Conservation (phyloP, 2,888 invertebrate genomes). For the Phyllotreta cruciferae region DNA sequence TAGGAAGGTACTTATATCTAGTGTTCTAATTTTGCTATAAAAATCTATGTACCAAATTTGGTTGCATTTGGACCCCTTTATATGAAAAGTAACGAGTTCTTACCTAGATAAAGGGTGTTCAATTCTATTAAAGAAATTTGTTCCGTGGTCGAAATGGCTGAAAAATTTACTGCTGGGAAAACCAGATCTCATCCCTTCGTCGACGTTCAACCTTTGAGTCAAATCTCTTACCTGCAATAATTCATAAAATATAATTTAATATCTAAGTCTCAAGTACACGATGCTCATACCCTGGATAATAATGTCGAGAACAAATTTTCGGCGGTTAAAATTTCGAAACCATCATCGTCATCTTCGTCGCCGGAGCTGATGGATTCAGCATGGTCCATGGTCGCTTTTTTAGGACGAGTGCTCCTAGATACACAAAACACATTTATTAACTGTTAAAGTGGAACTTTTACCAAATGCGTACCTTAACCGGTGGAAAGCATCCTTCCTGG, state of each 20-base stretch:
- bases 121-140: slow-evolving; percentile 60
- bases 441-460: slow-evolving; percentile 2
- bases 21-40: too few species aligned
- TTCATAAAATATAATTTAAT: too few species aligned
- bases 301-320: slow-evolving; percentile 90
- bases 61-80: background rate
- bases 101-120: slow-evolving; percentile 62
- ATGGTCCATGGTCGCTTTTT: slow-evolving; percentile 69
- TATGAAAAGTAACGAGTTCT: slow-evolving; percentile 28
- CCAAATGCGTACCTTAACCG: slow-evolving; percentile 65
- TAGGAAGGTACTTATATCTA: too few species aligned
- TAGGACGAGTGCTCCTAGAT: slow-evolving; percentile 72
- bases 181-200: slow-evolving; percentile 72
- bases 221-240: slow-evolving; percentile 75
- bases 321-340: slow-evolving; percentile 89
- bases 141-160: slow-evolving; percentile 61
- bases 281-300: slow-evolving; percentile 73
- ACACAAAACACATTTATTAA: background rate
- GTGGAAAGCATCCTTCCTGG: slow-evolving; percentile 63
- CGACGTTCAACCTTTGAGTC: slow-evolving; percentile 84
- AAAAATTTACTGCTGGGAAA: slow-evolving; percentile 71
- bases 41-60: background rate
- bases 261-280: too few species aligned
- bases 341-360: slow-evolving; percentile 88
- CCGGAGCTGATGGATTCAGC: slow-evolving; percentile 89